A percentile compares a stretch with the other conserved stretches of the same genome.
Conservation (phyloP, 2,888 invertebrate genomes). For the Neoaliturus tenellus region DNA sequence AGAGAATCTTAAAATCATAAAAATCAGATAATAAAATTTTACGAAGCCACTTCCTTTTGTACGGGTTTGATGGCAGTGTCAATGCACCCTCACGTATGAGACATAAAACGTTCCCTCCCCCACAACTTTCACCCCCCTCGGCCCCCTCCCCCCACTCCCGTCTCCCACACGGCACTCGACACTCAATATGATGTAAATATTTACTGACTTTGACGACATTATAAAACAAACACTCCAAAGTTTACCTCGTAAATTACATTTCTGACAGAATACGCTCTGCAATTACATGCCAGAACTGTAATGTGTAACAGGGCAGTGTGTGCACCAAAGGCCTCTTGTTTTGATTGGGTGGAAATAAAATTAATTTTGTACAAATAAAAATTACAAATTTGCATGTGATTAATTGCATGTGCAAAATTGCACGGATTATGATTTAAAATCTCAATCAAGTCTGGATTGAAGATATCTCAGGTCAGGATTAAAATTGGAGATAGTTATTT, state of each 20-base stretch:
- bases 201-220: conserved; percentile 14
- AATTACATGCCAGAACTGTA: too few relatives aligned
- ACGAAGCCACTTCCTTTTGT: neutral
- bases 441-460: too few relatives aligned
- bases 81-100: neutral
- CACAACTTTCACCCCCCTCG: neutral
- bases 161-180: neutral
- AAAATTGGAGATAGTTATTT: too few relatives aligned
- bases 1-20: too few relatives aligned
- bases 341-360: too few relatives aligned
- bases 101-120: neutral
- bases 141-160: neutral
- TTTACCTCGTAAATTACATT: neutral
- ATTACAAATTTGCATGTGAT: too few relatives aligned
- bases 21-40: neutral
- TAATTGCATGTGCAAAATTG: too few relatives aligned
- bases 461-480: too few relatives aligned
- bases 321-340: too few relatives aligned
- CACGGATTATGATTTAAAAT: too few relatives aligned
- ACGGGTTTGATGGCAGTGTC: neutral
- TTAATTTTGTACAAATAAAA: too few relatives aligned
- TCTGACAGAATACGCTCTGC: neutral
- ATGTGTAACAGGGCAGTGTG: too few relatives aligned
- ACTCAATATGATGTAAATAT: conserved; percentile 25
- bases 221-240: neutral